Conservation (phyloP, 2,113 vertebrate genomes). For the Shinisaurus crocodilurus region DNA sequence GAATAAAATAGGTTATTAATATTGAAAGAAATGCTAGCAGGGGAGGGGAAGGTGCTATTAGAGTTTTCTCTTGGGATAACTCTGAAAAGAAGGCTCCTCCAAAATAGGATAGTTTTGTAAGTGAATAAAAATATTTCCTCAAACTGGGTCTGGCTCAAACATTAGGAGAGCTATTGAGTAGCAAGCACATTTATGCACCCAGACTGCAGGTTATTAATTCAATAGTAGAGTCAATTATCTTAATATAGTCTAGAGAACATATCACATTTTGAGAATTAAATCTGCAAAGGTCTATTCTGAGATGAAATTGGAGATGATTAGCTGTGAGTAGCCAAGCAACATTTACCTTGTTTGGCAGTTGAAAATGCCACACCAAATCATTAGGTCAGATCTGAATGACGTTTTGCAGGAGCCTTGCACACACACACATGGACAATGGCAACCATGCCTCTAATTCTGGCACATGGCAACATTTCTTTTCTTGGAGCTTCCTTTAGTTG, state of each 20-base stretch:
- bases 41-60: neutral
- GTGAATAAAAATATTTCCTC: slow-evolving; percentile 35
- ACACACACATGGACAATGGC: neutral
- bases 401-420: neutral
- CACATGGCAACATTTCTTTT: neutral
- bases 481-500: neutral
- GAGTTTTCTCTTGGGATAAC: slow-evolving; percentile 14
- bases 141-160: slow-evolving; percentile 34
- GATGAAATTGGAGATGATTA: slow-evolving; percentile 58
- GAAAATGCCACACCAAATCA: slow-evolving; percentile 53
- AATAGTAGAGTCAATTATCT: slow-evolving; percentile 55
- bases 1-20: slow-evolving; percentile 23
- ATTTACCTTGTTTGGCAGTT: slow-evolving; percentile 51
- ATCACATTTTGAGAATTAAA: slow-evolving; percentile 62
- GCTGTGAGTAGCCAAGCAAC: slow-evolving; percentile 54
- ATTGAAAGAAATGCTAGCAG: slow-evolving; percentile 20
- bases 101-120: neutral
- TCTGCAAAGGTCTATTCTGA: slow-evolving; percentile 56
- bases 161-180: slow-evolving; percentile 42
- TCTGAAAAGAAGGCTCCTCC: neutral
- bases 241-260: slow-evolving; percentile 50
- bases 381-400: neutral
- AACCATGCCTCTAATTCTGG: neutral
- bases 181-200: slow-evolving; percentile 35
- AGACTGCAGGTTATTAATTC: slow-evolving; percentile 61